phyloP scores from a whole-genome alignment of 2,888 invertebrate genomes.

The Hydropsyche betteni region DNA sequence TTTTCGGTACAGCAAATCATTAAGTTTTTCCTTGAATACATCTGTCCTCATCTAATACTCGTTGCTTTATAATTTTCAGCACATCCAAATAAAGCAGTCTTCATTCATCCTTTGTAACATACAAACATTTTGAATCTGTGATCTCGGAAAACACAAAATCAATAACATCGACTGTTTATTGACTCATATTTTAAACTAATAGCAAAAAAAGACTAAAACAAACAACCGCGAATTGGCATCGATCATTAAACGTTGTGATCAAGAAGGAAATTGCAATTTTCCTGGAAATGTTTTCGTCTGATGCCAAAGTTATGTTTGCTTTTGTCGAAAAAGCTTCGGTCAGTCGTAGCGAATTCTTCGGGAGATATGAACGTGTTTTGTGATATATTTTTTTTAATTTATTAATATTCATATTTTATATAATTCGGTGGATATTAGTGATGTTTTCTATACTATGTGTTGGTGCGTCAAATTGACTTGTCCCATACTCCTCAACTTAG shows the following conservation, averaged over 20 bases:
- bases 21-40: too few species aligned
- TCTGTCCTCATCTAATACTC: too few species aligned
- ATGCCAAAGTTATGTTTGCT: constrained; percentile 13
- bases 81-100: too few species aligned
- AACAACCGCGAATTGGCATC: too few species aligned
- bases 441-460: constrained; percentile 57
- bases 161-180: too few species aligned
- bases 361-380: background rate
- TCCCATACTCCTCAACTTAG: constrained; percentile 60
- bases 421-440: background rate
- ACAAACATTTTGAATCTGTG: too few species aligned
- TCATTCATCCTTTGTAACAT: too few species aligned
- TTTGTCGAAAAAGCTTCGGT: background rate
- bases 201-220: too few species aligned
- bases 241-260: background rate
- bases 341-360: background rate
- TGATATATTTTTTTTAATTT: background rate
- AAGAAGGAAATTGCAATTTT: background rate
- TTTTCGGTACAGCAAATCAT: too few species aligned
- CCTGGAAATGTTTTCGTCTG: constrained; percentile 19
- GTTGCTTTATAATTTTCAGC: too few species aligned
- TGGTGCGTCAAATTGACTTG: constrained; percentile 63
- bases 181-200: too few species aligned
- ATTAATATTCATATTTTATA: background rate
- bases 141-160: too few species aligned